phyloP scores from a whole-genome alignment of 2,888 invertebrate species.

The Volucella inanis region DNA sequence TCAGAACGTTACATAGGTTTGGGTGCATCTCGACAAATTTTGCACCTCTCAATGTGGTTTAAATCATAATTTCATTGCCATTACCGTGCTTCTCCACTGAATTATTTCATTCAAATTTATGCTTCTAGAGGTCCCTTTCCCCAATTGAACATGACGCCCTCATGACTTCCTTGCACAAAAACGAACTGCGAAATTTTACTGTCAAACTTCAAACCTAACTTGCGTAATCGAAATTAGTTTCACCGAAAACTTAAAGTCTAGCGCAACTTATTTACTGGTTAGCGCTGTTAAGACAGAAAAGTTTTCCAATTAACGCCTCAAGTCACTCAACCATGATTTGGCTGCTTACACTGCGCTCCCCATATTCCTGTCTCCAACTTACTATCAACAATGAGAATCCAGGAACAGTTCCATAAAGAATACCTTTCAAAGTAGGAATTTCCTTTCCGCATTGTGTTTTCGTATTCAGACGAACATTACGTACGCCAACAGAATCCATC shows the following conservation, averaged over 20 bases:
- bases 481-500: constrained; percentile 34
- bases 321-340: constrained; percentile 48
- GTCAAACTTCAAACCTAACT: neutral
- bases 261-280: constrained; percentile 1
- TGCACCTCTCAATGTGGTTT: too few relatives aligned
- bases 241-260: neutral
- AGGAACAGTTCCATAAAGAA: constrained; percentile 11
- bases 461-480: neutral
- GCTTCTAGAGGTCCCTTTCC: too few relatives aligned
- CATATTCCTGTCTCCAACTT: neutral
- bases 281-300: constrained; percentile 24
- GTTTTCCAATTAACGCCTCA: constrained; percentile 69
- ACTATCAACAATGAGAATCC: neutral
- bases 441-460: constrained; percentile 15
- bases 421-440: constrained; percentile 20
- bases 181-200: too few relatives aligned
- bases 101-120: too few relatives aligned
- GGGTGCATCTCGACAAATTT: too few relatives aligned
- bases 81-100: too few relatives aligned
- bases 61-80: too few relatives aligned
- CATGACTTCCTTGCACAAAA: too few relatives aligned
- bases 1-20: too few relatives aligned
- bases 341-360: neutral
- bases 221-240: neutral
- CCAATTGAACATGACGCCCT: too few relatives aligned